Conservation (phyloP, 1,140 invertebrate genomes). For the Neoseiulus cucumeris region DNA sequence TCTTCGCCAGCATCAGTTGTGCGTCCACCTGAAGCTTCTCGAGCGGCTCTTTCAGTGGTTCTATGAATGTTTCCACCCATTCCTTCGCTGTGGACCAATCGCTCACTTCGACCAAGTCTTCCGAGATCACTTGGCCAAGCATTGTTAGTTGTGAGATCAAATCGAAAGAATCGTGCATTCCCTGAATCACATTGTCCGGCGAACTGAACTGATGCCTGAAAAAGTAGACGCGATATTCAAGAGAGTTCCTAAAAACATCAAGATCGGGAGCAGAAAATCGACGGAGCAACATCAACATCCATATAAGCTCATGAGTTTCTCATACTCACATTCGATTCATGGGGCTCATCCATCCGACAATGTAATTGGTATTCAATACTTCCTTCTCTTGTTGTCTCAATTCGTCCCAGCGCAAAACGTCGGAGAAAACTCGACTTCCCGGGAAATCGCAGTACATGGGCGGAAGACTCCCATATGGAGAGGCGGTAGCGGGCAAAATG, state of each 20-base stretch:
- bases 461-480: slow-evolving; percentile 12
- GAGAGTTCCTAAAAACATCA: not conserved
- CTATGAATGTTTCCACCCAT: slow-evolving; percentile 24
- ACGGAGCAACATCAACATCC: not conserved
- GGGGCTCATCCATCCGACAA: slow-evolving; percentile 26
- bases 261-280: not conserved
- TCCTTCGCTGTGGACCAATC: slow-evolving; percentile 25
- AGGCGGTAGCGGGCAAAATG: slow-evolving; percentile 17
- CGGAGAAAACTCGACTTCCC: slow-evolving; percentile 23
- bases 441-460: slow-evolving; percentile 24
- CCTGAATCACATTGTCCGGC: slow-evolving; percentile 11
- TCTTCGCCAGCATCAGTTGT: slow-evolving; percentile 14
- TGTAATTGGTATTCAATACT: slow-evolving; percentile 21
- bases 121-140: slow-evolving; percentile 20
- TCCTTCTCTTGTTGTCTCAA: slow-evolving; percentile 19
- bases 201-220: not conserved
- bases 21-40: slow-evolving; percentile 17
- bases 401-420: slow-evolving; percentile 20
- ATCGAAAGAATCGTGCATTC: slow-evolving; percentile 20
- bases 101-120: slow-evolving; percentile 23
- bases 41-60: slow-evolving; percentile 22
- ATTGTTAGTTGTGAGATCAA: slow-evolving; percentile 21
- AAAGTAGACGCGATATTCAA: not conserved
- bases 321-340: not conserved
- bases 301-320: not conserved